Conservation (phyloP, 1,140 invertebrate species). For the Pseudoatta argentina region DNA sequence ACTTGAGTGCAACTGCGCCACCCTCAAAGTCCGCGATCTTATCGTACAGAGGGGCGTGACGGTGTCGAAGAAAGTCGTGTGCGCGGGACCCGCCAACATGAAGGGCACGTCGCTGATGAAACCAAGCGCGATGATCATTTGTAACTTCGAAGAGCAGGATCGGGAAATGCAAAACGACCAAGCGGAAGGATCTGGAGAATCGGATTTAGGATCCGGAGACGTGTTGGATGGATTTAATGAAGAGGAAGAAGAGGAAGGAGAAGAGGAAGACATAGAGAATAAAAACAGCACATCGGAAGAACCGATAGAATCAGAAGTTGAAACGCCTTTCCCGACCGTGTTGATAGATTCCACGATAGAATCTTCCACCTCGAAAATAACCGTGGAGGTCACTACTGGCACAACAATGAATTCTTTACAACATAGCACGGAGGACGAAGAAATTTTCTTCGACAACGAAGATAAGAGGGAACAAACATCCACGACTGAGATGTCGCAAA, state of each 20-base stretch:
- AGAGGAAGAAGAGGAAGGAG: conserved; percentile 14
- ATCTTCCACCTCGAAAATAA: neutral
- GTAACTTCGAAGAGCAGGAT: conserved; percentile 80
- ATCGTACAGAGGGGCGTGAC: conserved; percentile 75
- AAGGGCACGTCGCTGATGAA: conserved; percentile 76
- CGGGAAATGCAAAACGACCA: conserved; percentile 83
- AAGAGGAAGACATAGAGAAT: conserved; percentile 14
- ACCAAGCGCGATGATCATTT: conserved; percentile 72
- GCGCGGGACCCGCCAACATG: conserved; percentile 73
- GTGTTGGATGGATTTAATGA: conserved; percentile 18
- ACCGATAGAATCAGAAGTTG: conserved; percentile 23
- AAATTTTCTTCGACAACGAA: conserved; percentile 79
- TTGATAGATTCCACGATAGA: neutral
- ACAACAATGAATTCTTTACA: conserved; percentile 3
- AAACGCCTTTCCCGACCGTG: conserved; percentile 48
- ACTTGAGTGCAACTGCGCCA: conserved; percentile 87
- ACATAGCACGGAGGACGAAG: conserved; percentile 61
- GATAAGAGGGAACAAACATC: conserved; percentile 66
- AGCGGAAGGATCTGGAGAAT: conserved; percentile 62
- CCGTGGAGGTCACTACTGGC: too few relatives aligned
- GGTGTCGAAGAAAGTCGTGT: conserved; percentile 77
- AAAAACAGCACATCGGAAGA: conserved; percentile 1
- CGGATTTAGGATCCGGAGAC: conserved; percentile 30
- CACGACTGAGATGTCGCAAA: conserved; percentile 4
- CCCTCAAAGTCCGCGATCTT: conserved; percentile 77